Evolutionary conservation across 2,888 invertebrate genomes (phyloP).

Genomic region (Habroteleia sp.): DNA sequence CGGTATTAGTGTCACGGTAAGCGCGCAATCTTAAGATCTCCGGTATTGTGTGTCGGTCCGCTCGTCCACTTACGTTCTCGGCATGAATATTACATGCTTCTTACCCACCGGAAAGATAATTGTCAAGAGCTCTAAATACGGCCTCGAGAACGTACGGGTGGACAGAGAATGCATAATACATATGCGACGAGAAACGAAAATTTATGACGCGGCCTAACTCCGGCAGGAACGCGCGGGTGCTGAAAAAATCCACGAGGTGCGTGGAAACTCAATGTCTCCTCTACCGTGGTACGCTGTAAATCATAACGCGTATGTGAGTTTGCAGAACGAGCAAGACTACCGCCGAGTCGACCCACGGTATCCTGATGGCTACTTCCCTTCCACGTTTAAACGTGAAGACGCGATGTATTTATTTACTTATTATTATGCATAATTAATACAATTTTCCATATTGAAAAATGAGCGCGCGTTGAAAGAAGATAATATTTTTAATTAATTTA

Average conservation of each 20-base stretch:
- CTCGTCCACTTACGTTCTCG: slow-evolving; percentile 73
- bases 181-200: slow-evolving; percentile 75
- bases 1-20: slow-evolving; percentile 80
- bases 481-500: too few relatives aligned
- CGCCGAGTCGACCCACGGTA: too few relatives aligned
- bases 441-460: too few relatives aligned
- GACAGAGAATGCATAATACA: slow-evolving; percentile 79
- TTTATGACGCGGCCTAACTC: slow-evolving; percentile 70
- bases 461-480: too few relatives aligned
- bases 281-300: slow-evolving; percentile 46
- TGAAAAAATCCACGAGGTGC: slow-evolving; percentile 48
- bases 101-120: slow-evolving; percentile 81
- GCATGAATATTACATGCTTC: slow-evolving; percentile 81
- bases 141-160: slow-evolving; percentile 70
- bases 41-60: slow-evolving; percentile 74
- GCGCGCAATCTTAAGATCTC: slow-evolving; percentile 80
- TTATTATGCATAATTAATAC: too few relatives aligned
- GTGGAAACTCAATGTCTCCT: slow-evolving; percentile 54
- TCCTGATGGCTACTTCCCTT: too few relatives aligned
- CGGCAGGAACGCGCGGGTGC: slow-evolving; percentile 46
- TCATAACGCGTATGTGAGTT: slow-evolving; percentile 25
- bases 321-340: slow-evolving; percentile 16
- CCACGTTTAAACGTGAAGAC: too few relatives aligned
- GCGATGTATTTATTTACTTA: too few relatives aligned
- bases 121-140: slow-evolving; percentile 80